phyloP scores from a whole-genome alignment of 1,140 invertebrate species.

The Zaprionus kolodkinae region DNA sequence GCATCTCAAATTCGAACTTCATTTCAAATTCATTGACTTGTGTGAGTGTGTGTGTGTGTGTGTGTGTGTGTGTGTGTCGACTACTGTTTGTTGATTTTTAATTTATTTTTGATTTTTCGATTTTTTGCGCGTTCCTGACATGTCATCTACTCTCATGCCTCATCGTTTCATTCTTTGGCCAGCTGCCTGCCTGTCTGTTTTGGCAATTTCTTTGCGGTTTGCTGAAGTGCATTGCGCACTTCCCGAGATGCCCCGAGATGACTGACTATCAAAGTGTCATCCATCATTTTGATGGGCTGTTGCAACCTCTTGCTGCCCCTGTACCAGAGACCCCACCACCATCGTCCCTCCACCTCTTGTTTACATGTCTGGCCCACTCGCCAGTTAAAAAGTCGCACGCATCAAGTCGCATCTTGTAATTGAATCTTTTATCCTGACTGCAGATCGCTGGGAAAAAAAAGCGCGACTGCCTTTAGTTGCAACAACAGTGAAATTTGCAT shows the following conservation, averaged over 20 bases:
- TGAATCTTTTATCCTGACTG: conserved; percentile 74
- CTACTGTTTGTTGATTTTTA: conserved; percentile 79
- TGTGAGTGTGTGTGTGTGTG: too few species aligned
- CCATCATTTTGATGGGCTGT: conserved; percentile 76
- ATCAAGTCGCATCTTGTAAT: conserved; percentile 65
- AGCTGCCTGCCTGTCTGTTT: conserved; percentile 43
- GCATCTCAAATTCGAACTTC: conserved; percentile 49
- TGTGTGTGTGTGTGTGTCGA: conserved; percentile 50
- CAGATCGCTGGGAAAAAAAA: conserved; percentile 65
- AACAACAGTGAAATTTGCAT: conserved; percentile 29
- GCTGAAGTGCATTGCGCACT: conserved; percentile 61
- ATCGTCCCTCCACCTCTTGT: conserved; percentile 38
- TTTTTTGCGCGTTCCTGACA: conserved; percentile 61
- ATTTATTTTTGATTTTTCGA: conserved; percentile 81
- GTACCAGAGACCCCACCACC: neutral
- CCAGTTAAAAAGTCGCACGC: conserved; percentile 61
- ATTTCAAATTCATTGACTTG: conserved; percentile 74
- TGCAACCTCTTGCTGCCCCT: conserved; percentile 36
- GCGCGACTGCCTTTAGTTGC: conserved; percentile 38
- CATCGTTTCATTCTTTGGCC: conserved; percentile 15
- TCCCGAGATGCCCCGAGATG: conserved; percentile 21
- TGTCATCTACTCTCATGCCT: neutral
- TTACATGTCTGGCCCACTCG: conserved; percentile 70
- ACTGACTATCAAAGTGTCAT: conserved; percentile 76
- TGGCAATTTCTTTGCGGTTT: conserved; percentile 71